These are phyloP conservation scores for Amblyraja radiata DNA, from an alignment of 2,797 vertebrate genomes.

Conservation along the genomic window DNA sequence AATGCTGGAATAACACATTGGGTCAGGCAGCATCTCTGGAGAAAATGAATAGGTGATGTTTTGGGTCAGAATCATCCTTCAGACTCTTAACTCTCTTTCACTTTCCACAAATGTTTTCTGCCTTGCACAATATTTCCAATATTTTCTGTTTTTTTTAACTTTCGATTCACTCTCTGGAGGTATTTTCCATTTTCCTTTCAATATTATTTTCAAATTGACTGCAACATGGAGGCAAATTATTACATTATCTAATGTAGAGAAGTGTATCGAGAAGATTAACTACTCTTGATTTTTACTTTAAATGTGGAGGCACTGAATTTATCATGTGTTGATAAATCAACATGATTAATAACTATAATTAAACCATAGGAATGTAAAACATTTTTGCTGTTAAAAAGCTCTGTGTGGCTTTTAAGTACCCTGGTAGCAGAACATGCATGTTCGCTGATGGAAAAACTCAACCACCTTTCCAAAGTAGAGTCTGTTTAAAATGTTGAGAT, in stretches of 20 bases:
- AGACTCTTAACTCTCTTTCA: too few relatives aligned
- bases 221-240: not conserved
- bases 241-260: not conserved
- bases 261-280: not conserved
- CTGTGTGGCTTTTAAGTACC: not conserved
- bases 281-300: not conserved
- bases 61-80: too few relatives aligned
- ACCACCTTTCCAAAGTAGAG: not conserved
- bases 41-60: too few relatives aligned
- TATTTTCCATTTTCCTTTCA: not conserved
- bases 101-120: too few relatives aligned
- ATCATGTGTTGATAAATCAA: constrained; percentile 10
- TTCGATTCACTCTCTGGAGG: too few relatives aligned
- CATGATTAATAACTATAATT: constrained; percentile 13
- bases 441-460: not conserved
- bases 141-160: too few relatives aligned
- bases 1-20: too few relatives aligned
- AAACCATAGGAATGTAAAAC: not conserved
- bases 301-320: not conserved
- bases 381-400: not conserved
- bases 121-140: too few relatives aligned
- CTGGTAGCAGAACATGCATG: not conserved
- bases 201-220: not conserved
- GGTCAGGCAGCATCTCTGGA: too few relatives aligned
- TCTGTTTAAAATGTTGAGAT: not conserved